A percentile compares a stretch with the other conserved stretches of the same genome.
Evolutionary conservation across 2,888 invertebrate genomes (phyloP).

Genomic region (Meiosimyza decipiens): DNA sequence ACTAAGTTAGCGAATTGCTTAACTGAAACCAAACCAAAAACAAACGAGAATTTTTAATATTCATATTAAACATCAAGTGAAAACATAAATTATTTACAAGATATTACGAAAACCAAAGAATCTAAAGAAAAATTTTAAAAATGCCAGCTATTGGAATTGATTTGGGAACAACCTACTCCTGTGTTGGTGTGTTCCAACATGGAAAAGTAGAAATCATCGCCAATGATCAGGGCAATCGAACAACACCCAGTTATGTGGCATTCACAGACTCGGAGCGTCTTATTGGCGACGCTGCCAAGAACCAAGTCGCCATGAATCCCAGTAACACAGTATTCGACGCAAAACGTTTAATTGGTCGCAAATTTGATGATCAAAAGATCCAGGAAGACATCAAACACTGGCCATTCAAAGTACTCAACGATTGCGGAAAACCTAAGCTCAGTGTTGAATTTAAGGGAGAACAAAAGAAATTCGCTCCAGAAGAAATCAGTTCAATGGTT

Average conservation of each 20-base stretch:
- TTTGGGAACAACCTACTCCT: conserved; percentile 87
- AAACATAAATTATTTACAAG: neutral
- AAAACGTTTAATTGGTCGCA: conserved; percentile 92
- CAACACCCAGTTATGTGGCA: conserved; percentile 82
- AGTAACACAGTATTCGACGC: conserved; percentile 93
- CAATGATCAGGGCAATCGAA: conserved; percentile 84
- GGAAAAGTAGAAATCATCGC: conserved; percentile 87
- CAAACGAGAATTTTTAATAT: neutral
- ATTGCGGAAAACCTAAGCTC: conserved; percentile 83
- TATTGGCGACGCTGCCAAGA: conserved; percentile 86
- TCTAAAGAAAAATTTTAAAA: conserved; percentile 55
- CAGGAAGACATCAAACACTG: conserved; percentile 95
- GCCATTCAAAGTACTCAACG: conserved; percentile 89
- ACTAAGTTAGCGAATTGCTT: neutral
- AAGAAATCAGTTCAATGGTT: conserved; percentile 94
- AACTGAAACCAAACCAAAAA: neutral
- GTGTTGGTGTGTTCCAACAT: conserved; percentile 84
- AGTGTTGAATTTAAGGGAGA: conserved; percentile 90
- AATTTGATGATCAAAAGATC: conserved; percentile 87
- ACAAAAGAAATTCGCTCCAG: conserved; percentile 87
- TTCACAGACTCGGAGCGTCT: conserved; percentile 87
- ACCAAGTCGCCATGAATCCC: conserved; percentile 89
- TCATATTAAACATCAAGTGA: neutral
- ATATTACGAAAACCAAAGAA: neutral
- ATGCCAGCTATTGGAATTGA: conserved; percentile 83